phyloP scores from a whole-genome alignment of 2,888 invertebrate genomes.

The Diploptera punctata region DNA sequence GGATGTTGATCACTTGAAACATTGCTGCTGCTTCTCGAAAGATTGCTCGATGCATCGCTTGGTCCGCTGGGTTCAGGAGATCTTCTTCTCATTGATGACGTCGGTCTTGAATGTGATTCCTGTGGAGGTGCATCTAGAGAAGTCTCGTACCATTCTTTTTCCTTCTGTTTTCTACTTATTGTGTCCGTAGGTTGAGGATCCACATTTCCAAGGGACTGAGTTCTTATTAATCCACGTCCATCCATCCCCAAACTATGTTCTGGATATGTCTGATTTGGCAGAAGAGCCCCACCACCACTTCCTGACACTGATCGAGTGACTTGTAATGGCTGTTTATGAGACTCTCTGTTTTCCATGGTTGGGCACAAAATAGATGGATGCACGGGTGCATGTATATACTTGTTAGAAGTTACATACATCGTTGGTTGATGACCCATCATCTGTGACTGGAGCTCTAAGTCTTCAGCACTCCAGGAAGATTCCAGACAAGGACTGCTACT shows the following conservation, averaged over 20 bases:
- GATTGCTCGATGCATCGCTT: constrained; percentile 32
- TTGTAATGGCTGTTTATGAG: constrained; percentile 1
- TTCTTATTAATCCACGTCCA: constrained; percentile 56
- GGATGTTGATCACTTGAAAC: constrained; percentile 33
- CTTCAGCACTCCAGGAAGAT: constrained; percentile 42
- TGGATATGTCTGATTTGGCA: constrained; percentile 54
- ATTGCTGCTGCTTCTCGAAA: constrained; percentile 40
- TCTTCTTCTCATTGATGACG: background rate
- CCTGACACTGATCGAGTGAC: constrained; percentile 1
- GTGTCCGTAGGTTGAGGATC: constrained; percentile 50
- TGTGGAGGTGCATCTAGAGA: constrained; percentile 50
- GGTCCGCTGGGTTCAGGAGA: constrained; percentile 22
- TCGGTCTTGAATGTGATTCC: background rate
- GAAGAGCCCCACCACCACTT: constrained; percentile 45
- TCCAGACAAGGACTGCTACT: constrained; percentile 43
- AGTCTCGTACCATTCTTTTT: constrained; percentile 56
- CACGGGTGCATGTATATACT: background rate
- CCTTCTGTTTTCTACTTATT: constrained; percentile 55
- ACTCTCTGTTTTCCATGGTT: background rate
- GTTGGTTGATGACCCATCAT: background rate
- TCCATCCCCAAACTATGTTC: constrained; percentile 48
- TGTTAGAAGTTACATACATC: background rate
- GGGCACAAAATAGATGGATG: background rate
- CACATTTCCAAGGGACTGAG: constrained; percentile 66
- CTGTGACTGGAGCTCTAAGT: constrained; percentile 27